Percentiles rank a stretch among this genome's conserved stretches.
These are phyloP conservation scores for Cochlearius cochlearius DNA, from an alignment of 2,113 vertebrate species.

Conservation along the genomic window DNA sequence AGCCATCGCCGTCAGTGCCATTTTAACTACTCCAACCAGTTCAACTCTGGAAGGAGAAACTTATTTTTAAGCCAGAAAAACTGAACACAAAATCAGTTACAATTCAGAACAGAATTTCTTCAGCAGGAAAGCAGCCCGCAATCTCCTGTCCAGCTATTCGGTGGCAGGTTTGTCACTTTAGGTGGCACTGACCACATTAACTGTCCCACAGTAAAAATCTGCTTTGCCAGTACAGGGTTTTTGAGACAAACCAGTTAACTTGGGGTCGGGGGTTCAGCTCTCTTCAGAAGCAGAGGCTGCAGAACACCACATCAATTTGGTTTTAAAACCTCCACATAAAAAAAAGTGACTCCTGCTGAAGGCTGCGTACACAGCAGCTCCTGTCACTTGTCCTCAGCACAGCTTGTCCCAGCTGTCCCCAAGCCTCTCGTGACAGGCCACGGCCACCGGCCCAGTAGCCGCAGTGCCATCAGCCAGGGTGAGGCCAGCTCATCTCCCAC, in stretches of 20 bases:
- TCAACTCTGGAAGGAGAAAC: background rate
- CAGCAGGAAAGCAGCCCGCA: background rate
- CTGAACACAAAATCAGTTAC: background rate
- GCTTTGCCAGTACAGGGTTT: background rate
- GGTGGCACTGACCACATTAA: rapidly evolving
- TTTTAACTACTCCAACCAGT: background rate
- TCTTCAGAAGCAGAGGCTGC: background rate
- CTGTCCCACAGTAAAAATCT: background rate
- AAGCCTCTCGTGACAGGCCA: background rate
- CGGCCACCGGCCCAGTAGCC: background rate
- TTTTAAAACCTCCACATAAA: background rate
- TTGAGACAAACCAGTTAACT: too few species aligned
- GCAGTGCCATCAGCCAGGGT: background rate
- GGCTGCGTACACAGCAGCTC: rapidly evolving
- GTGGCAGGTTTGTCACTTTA: background rate
- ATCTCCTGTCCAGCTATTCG: background rate
- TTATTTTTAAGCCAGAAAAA: background rate
- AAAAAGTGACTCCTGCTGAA: too few species aligned
- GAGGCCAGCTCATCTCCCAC: background rate
- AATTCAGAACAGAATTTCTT: background rate
- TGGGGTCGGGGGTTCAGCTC: too few species aligned
- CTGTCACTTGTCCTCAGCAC: background rate
- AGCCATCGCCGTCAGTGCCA: background rate
- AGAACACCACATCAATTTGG: rapidly evolving
- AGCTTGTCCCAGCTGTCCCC: background rate